Evolutionary conservation across 1,140 invertebrate genomes (phyloP), one percentile per base, ranked within the genome.

Genomic region (Eciton burchellii): DNA sequence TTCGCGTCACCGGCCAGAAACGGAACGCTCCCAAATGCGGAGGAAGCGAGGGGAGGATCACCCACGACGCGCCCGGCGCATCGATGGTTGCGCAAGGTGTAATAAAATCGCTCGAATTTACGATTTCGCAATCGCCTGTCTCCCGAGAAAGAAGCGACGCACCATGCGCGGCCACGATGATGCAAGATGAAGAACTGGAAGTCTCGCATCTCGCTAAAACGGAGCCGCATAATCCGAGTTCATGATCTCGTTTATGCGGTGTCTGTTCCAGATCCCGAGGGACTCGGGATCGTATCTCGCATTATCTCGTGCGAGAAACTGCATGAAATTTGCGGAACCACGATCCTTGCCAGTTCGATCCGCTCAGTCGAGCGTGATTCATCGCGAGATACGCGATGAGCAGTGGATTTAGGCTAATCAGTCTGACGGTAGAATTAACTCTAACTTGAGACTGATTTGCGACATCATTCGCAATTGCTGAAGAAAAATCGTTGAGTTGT

Each of bases 31-130:
- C 85, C 85, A 81, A 88, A 88, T 87, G 85, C 56, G 74, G 85
- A 54, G 79, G 74, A 83, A 68, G 70, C 47, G 41, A 60, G 63
- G 66, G 63, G 60, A 52, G 81, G 83, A 83, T 86, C 86, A 87
- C 85, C 86, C 85, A 88, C 86, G 82, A 87, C 29, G 79, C 57
- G 60, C 86, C 84, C 85, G 81, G 60, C 85, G 79, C 71, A 12
- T 12, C 49, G 16, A 43, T 41, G 26, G n/a, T 49, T 82, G 54
- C 8, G 54, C 54, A 71, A 26, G 72, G 83, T 35, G 6, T 35
- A 35, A 35, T 35, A 35, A 35, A 35, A 35, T 43, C 65, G 43
- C 77, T 71, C 87, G 85, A 87, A 85, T 89, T 65, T 56, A 47
- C 49, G 41, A 41, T 87, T 83, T 88, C 83, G 83, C 56, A 84